Base-by-base conservation (phyloP, 2,888 invertebrate genomes). In the Pyrgus malvae region DNA sequence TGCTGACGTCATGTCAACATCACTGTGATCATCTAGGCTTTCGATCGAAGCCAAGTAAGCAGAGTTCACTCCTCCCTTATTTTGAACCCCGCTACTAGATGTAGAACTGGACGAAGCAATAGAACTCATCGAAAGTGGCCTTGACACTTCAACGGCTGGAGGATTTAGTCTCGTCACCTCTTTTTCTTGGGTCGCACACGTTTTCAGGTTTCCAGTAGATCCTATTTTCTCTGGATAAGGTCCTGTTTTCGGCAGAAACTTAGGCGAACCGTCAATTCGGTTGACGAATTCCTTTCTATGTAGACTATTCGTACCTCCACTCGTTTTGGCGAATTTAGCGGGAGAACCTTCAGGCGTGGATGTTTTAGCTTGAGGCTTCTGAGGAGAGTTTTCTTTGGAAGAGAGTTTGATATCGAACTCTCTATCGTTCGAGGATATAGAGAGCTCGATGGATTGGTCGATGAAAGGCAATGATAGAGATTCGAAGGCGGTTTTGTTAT, bases 21-120 rank as follows among this genome's bases (percentile, higher is more conserved):
- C 95, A 72, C 95, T 95, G 65, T 95, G 93, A 69, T 96, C 95
- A 57, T 95, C 96, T 66, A 97, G 88, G 66, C 96, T 96, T 78
- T 97, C 97, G 48, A 96, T 95, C 27, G 96, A 97, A 49, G 97
- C 97, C 74, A 97, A 87, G 81, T 97, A 97, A 11, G 95, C 95
- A 33, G 94, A 94, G 65, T 93, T 93, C 64, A 94, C 91, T 62
- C 92, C 92, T 14, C 92, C 91, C 70, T 91, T 92, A 67, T 93
- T 92, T 63, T 92, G 92, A 35, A 92, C 92, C 48, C 93, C 93
- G 67, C 92, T 93, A 59, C 92, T 92, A 1, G 87, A 91, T 4
- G 92, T 93, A 0, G 93, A 94, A 55, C 94, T 93, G 0, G 94
- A 94, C 5, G 95, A 95, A 8, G 94, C 93, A 67, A 96, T 94